Base-by-base conservation (phyloP, 2,797 vertebrate genomes). In the Sebastes variabilis region DNA sequence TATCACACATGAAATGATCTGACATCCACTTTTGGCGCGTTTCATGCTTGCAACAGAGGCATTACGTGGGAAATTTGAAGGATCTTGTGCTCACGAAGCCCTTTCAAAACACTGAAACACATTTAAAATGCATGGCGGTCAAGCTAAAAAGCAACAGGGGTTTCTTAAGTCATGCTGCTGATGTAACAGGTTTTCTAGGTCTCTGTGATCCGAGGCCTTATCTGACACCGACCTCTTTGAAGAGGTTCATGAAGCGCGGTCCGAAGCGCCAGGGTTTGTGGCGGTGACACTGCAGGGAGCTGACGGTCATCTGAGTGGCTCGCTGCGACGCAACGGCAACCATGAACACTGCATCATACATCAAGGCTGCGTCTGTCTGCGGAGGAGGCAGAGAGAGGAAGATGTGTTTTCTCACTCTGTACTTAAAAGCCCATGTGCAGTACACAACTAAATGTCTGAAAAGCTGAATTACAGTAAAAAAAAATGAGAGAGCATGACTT, bases 241-340 rank as follows among this genome's bases (percentile, higher is more conserved):
- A 98, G 65, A 99, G 94, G 89, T 97, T 98, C 97, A 99, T 99
- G 90, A 98, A 99, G 70, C 98, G 94, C 0, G 97, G 97, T 77
- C 98, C 98, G 22, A 99, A 99, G 80, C 97, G 97, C 98, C 98
- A 99, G 0, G 98, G 98, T 82, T 99, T 99, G 93, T 99, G 98
- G 32, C 98, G 96, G 93, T 99, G 98, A 92, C 98, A 99, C 93
- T 99, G 98, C 54, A 99, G 94, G 85, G 98, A 99, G 95, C 98
- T 98, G 90, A 99, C 97, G 0, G 98, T 96, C 96, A 99, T 96
- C 95, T 99, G 98, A n/a, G 96, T 94, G 72, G 97, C 97, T 7
- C 97, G 96, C 91, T 99, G 98, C 1, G 97, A 97, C 0, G 97
- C 98, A 10, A 98, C 93, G 1, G 98, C 97, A 24, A 99, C 97